Base-by-base conservation (phyloP, 2,113 vertebrate species). In the human (Homo sapiens) region DNA sequence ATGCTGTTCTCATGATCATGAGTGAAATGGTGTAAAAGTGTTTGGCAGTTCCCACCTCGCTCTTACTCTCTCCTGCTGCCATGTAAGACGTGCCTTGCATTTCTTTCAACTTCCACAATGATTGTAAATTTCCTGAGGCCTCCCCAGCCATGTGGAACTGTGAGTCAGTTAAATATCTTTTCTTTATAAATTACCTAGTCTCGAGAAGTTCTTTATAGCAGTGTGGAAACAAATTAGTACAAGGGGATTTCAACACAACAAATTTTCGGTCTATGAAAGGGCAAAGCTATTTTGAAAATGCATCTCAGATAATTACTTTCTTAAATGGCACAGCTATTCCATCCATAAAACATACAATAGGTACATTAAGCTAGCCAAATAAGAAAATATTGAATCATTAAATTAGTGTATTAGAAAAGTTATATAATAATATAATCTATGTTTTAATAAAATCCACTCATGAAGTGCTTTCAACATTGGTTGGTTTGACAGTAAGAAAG, bases 301-400 rank as follows among this genome's bases (percentile, higher is more conserved):
- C 48, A 3, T 86, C 43, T 91, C 76, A 86, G 57, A 78, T 89
- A 96, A 97, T 89, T 96, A 86, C 76, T 93, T 96, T 91, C 59
- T 68, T 68, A 97, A 93, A 57, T 91, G 11, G 8, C 70, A 81
- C 64, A 94, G 35, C 11, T 89, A 73, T 88, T 95, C 59, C 18
- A 94, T 85, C 32, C 35, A 90, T 72, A 95, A 95, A 90, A 80
- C 45, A 93, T 23, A 90, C 13, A 90, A 50, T 20, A 87, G 64
- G 61, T 84, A 92, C 43, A 90, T 59, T 30, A 94, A 96, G 18
- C 12, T 90, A 94, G 84, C 25, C 48, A 93, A 94, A 82, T 85
- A 97, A 81, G 22, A 84, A 94, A 82, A 7, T 43, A 94, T 94
- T 52, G 86, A 97, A 96, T 22, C 38, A 96, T 80, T 93, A 86